phyloP scores from a whole-genome alignment of 2,888 invertebrate genomes.

The Lochmaea crataegi region DNA sequence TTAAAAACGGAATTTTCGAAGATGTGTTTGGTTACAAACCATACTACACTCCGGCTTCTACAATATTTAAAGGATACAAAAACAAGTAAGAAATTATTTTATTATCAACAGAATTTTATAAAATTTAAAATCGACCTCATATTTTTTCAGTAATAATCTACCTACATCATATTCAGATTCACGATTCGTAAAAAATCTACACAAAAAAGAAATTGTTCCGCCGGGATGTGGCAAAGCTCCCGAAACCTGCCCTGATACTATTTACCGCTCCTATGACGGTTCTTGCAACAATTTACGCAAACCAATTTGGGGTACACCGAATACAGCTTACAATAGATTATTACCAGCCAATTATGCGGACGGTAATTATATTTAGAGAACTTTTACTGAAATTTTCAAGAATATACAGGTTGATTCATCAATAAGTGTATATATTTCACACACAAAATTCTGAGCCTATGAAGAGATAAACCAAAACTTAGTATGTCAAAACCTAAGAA shows the following conservation, averaged over 20 bases:
- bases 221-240: conserved; percentile 49
- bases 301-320: conserved; percentile 84
- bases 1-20: conserved; percentile 1
- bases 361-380: conserved; percentile 65
- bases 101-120: no score
- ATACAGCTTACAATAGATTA: conserved; percentile 76
- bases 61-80: not conserved
- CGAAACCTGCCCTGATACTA: conserved; percentile 62
- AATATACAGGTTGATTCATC: no score
- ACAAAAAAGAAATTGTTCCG: not conserved
- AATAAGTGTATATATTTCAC: no score
- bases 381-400: not conserved
- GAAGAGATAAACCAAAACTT: no score
- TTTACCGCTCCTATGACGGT: conserved; percentile 87
- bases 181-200: not conserved
- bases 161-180: not conserved
- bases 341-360: conserved; percentile 74
- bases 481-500: no score
- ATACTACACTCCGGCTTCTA: not conserved
- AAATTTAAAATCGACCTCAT: not conserved
- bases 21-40: conserved; percentile 9
- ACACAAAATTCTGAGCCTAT: no score
- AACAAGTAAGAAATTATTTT: no score
- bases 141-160: not conserved
- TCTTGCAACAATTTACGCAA: conserved; percentile 90